phyloP scores from a whole-genome alignment of 2,888 invertebrate species.

The Tetramorium bicarinatum region DNA sequence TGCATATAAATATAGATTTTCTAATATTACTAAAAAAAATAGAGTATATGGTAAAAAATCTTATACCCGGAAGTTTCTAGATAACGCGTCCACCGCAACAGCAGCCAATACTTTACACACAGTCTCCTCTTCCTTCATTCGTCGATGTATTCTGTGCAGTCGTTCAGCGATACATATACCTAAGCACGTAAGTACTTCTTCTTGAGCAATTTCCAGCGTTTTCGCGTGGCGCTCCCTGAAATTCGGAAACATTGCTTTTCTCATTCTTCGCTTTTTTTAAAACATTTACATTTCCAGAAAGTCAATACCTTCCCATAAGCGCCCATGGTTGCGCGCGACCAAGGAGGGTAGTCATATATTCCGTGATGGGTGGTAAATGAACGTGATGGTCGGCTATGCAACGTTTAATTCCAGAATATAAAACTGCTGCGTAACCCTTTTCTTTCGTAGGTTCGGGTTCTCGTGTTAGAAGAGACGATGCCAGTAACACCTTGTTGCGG shows the following conservation, averaged over 20 bases:
- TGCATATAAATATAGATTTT: slow-evolving; percentile 4
- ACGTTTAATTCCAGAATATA: slow-evolving; percentile 95
- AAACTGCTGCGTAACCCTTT: slow-evolving; percentile 94
- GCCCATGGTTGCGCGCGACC: slow-evolving; percentile 95
- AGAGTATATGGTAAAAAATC: neutral
- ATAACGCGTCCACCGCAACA: slow-evolving; percentile 94
- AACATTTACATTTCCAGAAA: slow-evolving; percentile 16
- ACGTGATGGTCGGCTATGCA: slow-evolving; percentile 95
- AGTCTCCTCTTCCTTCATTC: slow-evolving; percentile 96
- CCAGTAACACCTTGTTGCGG: slow-evolving; percentile 94
- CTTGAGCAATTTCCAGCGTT: slow-evolving; percentile 98
- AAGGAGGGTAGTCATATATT: slow-evolving; percentile 95
- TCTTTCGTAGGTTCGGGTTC: slow-evolving; percentile 94
- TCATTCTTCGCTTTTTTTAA: neutral
- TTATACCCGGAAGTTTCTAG: slow-evolving; percentile 93
- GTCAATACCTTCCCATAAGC: slow-evolving; percentile 91
- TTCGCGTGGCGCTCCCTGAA: slow-evolving; percentile 96
- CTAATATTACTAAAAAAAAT: neutral
- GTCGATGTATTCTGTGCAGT: slow-evolving; percentile 94
- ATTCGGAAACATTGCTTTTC: slow-evolving; percentile 16
- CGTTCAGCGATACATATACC: slow-evolving; percentile 97
- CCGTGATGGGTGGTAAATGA: slow-evolving; percentile 95
- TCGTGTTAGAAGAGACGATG: slow-evolving; percentile 95
- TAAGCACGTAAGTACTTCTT: slow-evolving; percentile 97
- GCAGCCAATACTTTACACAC: slow-evolving; percentile 97